Percentiles rank a stretch among this genome's conserved stretches.
These are phyloP conservation scores for Gallirallus australis DNA, from an alignment of 2,797 vertebrate genomes.

Conservation along the genomic window DNA sequence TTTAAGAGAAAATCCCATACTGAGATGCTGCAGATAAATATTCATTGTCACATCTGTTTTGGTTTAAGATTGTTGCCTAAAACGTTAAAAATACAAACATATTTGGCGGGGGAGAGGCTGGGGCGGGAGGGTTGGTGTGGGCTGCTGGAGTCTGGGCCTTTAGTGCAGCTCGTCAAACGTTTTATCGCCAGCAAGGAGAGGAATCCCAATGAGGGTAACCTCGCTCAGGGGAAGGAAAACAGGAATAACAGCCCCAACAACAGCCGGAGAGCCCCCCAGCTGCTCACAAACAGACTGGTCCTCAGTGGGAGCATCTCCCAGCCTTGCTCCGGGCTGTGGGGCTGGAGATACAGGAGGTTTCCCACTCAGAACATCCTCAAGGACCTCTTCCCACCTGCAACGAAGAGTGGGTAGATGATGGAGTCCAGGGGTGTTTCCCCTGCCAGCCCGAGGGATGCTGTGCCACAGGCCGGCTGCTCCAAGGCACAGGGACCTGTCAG, in stretches of 20 bases:
- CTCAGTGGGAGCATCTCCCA: not conserved
- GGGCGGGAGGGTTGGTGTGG: not conserved
- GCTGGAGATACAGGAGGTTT: not conserved
- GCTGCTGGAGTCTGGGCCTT: conserved; percentile 7
- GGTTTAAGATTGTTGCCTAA: conserved; percentile 74
- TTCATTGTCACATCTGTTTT: conserved; percentile 77
- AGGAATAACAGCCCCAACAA: not conserved
- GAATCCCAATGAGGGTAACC: conserved; percentile 3
- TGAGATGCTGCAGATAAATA: conserved; percentile 77
- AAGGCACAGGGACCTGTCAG: not conserved
- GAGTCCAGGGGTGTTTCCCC: fast-evolving
- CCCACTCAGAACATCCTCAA: not conserved
- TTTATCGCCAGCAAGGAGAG: conserved; percentile 30
- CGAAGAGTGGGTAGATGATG: fast-evolving
- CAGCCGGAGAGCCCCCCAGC: not conserved
- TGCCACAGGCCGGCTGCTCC: fast-evolving
- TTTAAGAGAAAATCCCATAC: conserved; percentile 75
- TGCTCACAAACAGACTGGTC: not conserved
- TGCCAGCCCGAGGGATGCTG: not conserved
- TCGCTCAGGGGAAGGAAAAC: not conserved
- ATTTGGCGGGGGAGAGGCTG: conserved; percentile 50
- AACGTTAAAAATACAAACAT: conserved; percentile 76
- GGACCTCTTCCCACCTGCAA: fast-evolving
- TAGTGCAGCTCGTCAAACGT: not conserved
- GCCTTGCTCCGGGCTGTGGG: fast-evolving